A percentile compares a stretch with the other conserved stretches of the same genome.
Conservation (phyloP, 2,888 invertebrate genomes). For the Andrena dorsata region DNA sequence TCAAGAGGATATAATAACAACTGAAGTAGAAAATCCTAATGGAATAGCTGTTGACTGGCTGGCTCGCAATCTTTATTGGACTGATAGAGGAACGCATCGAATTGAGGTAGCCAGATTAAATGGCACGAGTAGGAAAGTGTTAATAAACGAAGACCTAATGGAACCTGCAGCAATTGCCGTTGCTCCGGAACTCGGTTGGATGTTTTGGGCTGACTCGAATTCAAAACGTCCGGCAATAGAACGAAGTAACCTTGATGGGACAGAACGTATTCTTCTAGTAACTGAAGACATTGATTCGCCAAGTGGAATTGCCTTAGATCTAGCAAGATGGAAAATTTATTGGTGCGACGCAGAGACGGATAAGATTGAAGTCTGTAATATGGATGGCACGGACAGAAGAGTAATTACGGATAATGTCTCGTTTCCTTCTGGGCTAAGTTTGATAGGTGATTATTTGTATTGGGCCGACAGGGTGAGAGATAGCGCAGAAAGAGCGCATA, state of each 20-base stretch:
- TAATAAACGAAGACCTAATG: conserved; percentile 93
- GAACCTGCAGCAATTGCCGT: conserved; percentile 97
- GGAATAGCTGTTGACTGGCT: conserved; percentile 95
- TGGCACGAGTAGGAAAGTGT: conserved; percentile 89
- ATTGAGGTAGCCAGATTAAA: conserved; percentile 95
- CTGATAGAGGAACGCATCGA: conserved; percentile 94
- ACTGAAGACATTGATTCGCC: conserved; percentile 93
- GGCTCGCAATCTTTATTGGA: conserved; percentile 95
- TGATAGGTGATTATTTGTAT: conserved; percentile 95
- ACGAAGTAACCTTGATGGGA: conserved; percentile 93
- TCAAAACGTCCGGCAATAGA: conserved; percentile 95
- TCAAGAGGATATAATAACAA: conserved; percentile 90
- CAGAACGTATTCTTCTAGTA: conserved; percentile 89
- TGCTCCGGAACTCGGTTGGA: conserved; percentile 94
- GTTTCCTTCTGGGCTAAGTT: conserved; percentile 94
- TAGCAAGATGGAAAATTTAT: conserved; percentile 89
- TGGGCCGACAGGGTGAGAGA: conserved; percentile 99
- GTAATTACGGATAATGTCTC: conserved; percentile 94
- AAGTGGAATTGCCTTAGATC: conserved; percentile 91
- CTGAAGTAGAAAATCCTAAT: conserved; percentile 93
- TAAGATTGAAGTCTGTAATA: conserved; percentile 93
- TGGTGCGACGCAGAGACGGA: conserved; percentile 97
- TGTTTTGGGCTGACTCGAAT: conserved; percentile 98
- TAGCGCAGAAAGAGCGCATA: conserved; percentile 95
- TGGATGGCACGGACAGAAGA: conserved; percentile 93